These are phyloP conservation scores for Planiliza haematocheilus DNA, from an alignment of 2,113 vertebrate genomes.

Conservation along the genomic window DNA sequence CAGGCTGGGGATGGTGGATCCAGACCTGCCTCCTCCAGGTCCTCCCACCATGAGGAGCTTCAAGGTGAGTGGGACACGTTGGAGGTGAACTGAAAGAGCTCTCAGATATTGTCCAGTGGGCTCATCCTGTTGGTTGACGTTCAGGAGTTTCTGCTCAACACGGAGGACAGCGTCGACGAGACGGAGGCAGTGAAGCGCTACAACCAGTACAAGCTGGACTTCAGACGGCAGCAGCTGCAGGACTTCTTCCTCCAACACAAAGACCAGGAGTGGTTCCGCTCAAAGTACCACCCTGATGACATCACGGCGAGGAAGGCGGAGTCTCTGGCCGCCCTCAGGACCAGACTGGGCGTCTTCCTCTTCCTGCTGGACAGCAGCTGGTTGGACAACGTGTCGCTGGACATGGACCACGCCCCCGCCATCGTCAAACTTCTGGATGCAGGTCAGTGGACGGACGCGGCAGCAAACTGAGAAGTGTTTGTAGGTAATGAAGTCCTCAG, in stretches of 20 bases:
- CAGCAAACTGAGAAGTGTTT: background rate
- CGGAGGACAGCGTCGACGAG: constrained; percentile 93
- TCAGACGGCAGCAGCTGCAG: constrained; percentile 93
- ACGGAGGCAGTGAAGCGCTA: constrained; percentile 93
- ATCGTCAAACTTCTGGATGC: constrained; percentile 93
- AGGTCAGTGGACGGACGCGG: constrained; percentile 58
- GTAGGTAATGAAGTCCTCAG: constrained; percentile 7
- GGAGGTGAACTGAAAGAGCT: too few species aligned
- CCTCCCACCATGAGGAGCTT: constrained; percentile 78
- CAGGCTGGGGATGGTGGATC: constrained; percentile 77
- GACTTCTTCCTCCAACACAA: constrained; percentile 95
- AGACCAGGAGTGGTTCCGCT: constrained; percentile 94
- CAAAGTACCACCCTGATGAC: constrained; percentile 93
- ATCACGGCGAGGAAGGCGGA: constrained; percentile 86
- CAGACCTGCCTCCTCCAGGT: constrained; percentile 73
- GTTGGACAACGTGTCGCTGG: constrained; percentile 87
- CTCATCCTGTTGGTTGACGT: too few species aligned
- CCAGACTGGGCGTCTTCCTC: constrained; percentile 86
- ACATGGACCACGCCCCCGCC: constrained; percentile 87
- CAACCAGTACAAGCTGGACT: constrained; percentile 94
- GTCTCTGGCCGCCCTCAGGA: constrained; percentile 86
- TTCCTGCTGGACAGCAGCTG: constrained; percentile 89
- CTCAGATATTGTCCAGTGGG: too few species aligned
- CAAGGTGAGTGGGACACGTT: constrained; percentile 83
- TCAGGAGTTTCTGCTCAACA: constrained; percentile 90